Base-by-base conservation (phyloP, 2,113 vertebrate genomes). In the Crotophaga sulcirostris region DNA sequence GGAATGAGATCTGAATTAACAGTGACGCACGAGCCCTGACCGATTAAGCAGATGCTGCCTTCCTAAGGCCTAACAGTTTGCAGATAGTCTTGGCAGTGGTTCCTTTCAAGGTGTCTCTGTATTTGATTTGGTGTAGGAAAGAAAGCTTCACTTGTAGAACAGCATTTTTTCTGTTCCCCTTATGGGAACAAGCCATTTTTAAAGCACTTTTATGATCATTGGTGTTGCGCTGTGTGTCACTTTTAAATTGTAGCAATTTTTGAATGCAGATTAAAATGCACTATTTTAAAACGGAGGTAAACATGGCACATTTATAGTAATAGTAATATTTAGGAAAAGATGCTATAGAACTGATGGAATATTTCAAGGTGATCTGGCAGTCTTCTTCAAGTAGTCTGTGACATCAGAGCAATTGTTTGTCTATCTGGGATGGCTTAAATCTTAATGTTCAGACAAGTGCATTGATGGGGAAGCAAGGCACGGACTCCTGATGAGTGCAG, bases 1-100 rank as follows among this genome's bases (percentile, higher is more conserved):
- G 76, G 51, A 93, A 25, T 36, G 79, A 73, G 75, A 74, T 86
- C 79, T 93, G 85, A 94, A 90, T 94, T 88, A 73, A 58, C 36
- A 63, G 63, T 93, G 90, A 90, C 78, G 87, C 63, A 16, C 1
- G 72, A 96, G 85, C 75, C 2, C 3, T 66, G 78, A 93, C 89
- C 93, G 82, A 70, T 92, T 79, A 82, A 90, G 85, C 34, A 88
- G 75, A 63, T 94, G 51, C 45, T 74, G 58, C 84, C 40, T 47
- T 40, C 80, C 78, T 84, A 63, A 78, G 44, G 55, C 76, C 42
- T 84, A 52, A 55, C 59, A n/a, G 31, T 79, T 59, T 52, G 69
- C 54, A 84, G 84, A 33, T 72, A 75, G 51, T 77, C 25, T 88
- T 93, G 78, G 40, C 45, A 56, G 1, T 67, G 31, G 24, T 51